phyloP scores from a whole-genome alignment of 2,888 invertebrate genomes.

The Prionchulus punctatus region DNA sequence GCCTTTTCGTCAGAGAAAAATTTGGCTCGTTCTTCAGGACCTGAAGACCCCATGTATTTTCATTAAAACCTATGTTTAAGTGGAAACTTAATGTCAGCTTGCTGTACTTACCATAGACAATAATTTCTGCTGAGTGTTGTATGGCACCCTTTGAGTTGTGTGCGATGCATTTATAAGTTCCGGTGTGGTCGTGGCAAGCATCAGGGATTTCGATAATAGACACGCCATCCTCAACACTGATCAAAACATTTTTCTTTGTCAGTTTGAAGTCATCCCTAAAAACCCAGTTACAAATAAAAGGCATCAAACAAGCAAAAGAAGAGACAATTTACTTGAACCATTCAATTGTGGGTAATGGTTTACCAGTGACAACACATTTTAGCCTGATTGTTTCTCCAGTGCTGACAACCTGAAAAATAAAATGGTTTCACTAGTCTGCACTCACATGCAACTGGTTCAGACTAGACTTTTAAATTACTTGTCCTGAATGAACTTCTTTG shows the following conservation, averaged over 20 bases:
- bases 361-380: neutral
- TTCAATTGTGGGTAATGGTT: neutral
- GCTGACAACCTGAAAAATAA: neutral
- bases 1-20: too few relatives aligned
- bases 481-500: too few relatives aligned
- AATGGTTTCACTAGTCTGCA: neutral
- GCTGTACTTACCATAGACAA: neutral
- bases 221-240: neutral
- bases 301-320: neutral
- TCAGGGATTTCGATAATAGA: neutral
- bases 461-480: too few relatives aligned
- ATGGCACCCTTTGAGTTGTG: neutral
- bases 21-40: too few relatives aligned
- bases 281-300: neutral
- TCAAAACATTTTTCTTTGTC: neutral
- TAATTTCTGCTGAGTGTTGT: neutral
- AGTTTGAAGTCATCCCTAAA: neutral
- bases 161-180: neutral
- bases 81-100: too few relatives aligned
- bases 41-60: too few relatives aligned
- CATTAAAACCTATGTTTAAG: too few relatives aligned
- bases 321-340: neutral
- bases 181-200: neutral
- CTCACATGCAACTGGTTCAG: too few relatives aligned
- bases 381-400: neutral